phyloP scores from a whole-genome alignment of 2,797 vertebrate genomes.

The Chrosomus eos region DNA sequence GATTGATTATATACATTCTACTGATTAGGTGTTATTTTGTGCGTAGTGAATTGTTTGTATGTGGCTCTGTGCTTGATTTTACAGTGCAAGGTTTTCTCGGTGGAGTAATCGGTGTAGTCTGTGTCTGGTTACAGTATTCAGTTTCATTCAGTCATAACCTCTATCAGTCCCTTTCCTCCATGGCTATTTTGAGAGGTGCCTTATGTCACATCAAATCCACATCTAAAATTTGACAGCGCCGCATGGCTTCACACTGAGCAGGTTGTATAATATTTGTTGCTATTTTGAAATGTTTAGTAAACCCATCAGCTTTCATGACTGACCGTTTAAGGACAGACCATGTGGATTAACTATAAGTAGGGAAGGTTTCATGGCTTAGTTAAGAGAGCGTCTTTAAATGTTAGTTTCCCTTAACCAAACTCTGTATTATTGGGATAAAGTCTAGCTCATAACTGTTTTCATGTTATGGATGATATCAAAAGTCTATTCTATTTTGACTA shows the following conservation, averaged over 20 bases:
- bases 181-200: slow-evolving; percentile 50
- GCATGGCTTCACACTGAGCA: slow-evolving; percentile 25
- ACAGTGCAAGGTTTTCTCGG: slow-evolving; percentile 7
- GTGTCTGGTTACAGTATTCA: slow-evolving; percentile 50
- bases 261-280: slow-evolving; percentile 43
- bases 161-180: slow-evolving; percentile 20
- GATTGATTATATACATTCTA: background rate
- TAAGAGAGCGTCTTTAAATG: background rate
- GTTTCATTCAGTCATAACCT: slow-evolving; percentile 41
- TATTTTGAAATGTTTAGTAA: slow-evolving; percentile 32
- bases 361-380: background rate
- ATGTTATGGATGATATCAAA: background rate
- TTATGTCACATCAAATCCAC: slow-evolving; percentile 33
- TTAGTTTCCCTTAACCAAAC: background rate
- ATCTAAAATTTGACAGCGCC: slow-evolving; percentile 26
- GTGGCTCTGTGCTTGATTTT: background rate
- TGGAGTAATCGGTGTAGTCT: slow-evolving; percentile 4
- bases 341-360: slow-evolving; percentile 17
- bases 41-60: background rate
- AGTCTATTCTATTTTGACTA: background rate
- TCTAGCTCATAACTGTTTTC: background rate
- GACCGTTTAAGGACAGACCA: slow-evolving; percentile 24
- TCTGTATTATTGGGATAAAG: background rate
- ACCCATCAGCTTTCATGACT: slow-evolving; percentile 5
- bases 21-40: background rate